Evolutionary conservation across 2,888 invertebrate species (phyloP), one percentile per base, ranked within the genome.

Genomic region (Bhutanitis thaidina): DNA sequence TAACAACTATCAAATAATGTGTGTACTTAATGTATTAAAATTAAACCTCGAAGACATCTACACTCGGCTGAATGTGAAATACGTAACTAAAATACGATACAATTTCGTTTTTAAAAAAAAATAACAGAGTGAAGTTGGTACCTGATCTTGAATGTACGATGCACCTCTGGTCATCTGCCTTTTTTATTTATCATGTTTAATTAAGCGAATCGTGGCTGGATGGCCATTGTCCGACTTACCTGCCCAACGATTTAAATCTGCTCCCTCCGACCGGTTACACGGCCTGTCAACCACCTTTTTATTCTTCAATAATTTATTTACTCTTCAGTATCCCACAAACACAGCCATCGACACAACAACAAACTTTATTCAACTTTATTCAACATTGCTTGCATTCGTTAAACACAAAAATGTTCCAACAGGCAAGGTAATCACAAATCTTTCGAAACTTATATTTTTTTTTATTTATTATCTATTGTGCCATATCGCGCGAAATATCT

Each of bases 161-260:
- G 60, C 61, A 52, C 58, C 60, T 59, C 59, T 51, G 51, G 51
- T 51, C 51, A 51, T 51, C 51, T 41, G 50, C 35, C 25, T 78
- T 72, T 77, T 81, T 79, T 80, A 74, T 75, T 81, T 74, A 67
- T 71, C 76, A 74, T 80, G 76, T 81, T 80, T 85, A 85, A 85
- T 85, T 84, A 84, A 82, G 73, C 70, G 80, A 78, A 79, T 81
- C 79, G 80, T 77, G 77, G 73, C 71, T 69, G 71, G 77, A 78
- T 77, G 77, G 72, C 80, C 80, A 83, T 84, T 84, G 83, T 83
- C 79, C 78, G 69, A 79, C 82, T 81, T 83, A 83, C 84, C 83
- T 81, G 78, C 70, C 66, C 74, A 67, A 65, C 70, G 81, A 79
- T 82, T 79, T 75, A 71, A 80, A 80, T 82, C 79, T 70, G 64